These are phyloP conservation scores for Rhodinocichla rosea DNA, from an alignment of 2,113 vertebrate species.

Conservation along the genomic window DNA sequence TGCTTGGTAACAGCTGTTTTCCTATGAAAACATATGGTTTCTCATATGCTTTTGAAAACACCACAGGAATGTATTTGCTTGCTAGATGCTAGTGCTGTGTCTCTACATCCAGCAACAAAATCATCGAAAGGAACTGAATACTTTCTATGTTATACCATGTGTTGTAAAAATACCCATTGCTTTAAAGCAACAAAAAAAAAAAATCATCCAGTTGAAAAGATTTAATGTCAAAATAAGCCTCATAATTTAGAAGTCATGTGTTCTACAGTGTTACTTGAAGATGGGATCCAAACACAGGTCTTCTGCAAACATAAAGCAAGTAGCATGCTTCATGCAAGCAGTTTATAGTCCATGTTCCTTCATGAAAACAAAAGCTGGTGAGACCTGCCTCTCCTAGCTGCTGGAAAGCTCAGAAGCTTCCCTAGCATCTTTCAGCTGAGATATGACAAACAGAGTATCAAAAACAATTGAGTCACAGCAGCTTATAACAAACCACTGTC, in stretches of 20 bases:
- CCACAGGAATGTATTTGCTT: not conserved
- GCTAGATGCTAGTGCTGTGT: not conserved
- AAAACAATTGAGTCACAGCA: not conserved
- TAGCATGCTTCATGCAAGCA: not conserved
- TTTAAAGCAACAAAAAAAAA: not conserved
- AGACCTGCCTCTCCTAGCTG: not conserved
- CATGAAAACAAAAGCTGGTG: not conserved
- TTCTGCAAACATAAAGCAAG: not conserved
- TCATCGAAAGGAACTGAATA: not conserved
- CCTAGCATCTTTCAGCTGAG: not conserved
- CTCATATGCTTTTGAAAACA: constrained; percentile 16
- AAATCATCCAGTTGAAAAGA: not conserved
- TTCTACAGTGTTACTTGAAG: not conserved
- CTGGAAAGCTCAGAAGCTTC: not conserved
- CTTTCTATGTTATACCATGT: not conserved
- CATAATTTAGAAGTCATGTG: not conserved
- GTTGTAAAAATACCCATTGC: not conserved
- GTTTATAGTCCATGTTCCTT: not conserved
- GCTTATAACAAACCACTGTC: not conserved
- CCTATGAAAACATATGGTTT: constrained; percentile 42
- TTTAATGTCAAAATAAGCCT: not conserved
- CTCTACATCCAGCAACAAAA: not conserved
- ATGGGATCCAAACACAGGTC: not conserved
- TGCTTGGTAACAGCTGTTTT: constrained; percentile 49
- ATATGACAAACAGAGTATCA: not conserved